A percentile compares a stretch with the other conserved stretches of the same genome.
Conservation (phyloP, 2,113 vertebrate species). For the Pica pica region DNA sequence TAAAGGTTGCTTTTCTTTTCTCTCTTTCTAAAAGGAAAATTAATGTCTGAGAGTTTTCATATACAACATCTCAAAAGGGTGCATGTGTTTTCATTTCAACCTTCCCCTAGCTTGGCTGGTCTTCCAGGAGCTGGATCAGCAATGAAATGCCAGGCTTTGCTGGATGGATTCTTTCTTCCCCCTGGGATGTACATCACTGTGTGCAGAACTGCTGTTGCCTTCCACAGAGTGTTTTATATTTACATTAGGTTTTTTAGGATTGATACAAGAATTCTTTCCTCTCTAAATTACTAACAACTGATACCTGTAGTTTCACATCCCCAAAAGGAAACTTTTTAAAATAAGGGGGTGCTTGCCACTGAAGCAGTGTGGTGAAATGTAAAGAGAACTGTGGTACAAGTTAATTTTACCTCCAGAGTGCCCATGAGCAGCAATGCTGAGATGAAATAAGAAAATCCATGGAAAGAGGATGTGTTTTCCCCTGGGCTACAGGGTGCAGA, state of each 20-base stretch:
- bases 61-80: neutral
- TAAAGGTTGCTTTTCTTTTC: neutral
- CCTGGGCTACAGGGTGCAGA: neutral
- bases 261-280: neutral
- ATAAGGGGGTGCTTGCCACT: neutral
- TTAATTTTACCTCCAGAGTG: neutral
- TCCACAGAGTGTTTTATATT: neutral
- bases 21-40: neutral
- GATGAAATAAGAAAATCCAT: neutral
- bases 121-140: neutral
- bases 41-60: neutral
- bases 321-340: neutral
- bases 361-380: neutral
- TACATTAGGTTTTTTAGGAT: neutral
- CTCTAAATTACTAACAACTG: neutral
- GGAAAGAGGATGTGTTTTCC: neutral
- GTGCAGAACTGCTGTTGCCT: neutral
- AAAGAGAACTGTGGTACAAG: neutral
- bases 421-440: neutral
- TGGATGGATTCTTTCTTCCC: neutral
- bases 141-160: neutral
- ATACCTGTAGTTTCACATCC: neutral
- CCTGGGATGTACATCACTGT: neutral
- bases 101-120: neutral
- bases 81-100: neutral